phyloP scores from a whole-genome alignment of 1,140 invertebrate genomes.

The Tetragonula clypearis region DNA sequence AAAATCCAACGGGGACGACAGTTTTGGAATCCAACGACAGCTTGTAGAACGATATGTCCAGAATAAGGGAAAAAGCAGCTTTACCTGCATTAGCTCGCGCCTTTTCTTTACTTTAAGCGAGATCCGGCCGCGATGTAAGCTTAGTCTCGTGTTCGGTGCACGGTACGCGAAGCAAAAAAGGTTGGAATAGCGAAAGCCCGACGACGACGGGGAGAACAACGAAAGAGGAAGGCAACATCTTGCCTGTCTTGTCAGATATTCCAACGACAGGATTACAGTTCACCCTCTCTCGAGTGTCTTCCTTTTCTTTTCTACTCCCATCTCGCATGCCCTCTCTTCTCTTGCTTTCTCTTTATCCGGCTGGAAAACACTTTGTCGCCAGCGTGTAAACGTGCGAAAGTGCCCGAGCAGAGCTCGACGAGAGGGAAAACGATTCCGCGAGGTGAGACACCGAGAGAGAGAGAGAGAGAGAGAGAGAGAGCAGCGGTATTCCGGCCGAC shows the following conservation, averaged over 20 bases:
- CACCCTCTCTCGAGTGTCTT: conserved; percentile 31
- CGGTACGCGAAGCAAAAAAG: conserved; percentile 49
- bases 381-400: conserved; percentile 64
- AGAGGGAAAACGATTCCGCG: conserved; percentile 45
- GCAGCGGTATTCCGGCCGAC: conserved; percentile 7
- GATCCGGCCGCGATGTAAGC: conserved; percentile 54
- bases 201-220: not conserved
- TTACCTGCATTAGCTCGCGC: conserved; percentile 48
- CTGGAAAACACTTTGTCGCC: conserved; percentile 68
- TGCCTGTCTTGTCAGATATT: conserved; percentile 57
- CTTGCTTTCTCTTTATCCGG: conserved; percentile 57
- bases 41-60: conserved; percentile 1
- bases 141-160: conserved; percentile 1
- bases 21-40: not conserved
- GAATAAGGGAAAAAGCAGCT: conserved; percentile 36
- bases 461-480: not conserved
- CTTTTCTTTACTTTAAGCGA: conserved; percentile 47
- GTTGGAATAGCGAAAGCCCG: conserved; percentile 22
- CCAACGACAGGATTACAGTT: conserved; percentile 63
- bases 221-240: conserved; percentile 2
- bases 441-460: not conserved
- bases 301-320: conserved; percentile 46
- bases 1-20: not conserved
- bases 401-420: conserved; percentile 27
- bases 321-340: not conserved